Conservation (phyloP, 1,140 invertebrate species). For the Archegozetes longisetosus region DNA sequence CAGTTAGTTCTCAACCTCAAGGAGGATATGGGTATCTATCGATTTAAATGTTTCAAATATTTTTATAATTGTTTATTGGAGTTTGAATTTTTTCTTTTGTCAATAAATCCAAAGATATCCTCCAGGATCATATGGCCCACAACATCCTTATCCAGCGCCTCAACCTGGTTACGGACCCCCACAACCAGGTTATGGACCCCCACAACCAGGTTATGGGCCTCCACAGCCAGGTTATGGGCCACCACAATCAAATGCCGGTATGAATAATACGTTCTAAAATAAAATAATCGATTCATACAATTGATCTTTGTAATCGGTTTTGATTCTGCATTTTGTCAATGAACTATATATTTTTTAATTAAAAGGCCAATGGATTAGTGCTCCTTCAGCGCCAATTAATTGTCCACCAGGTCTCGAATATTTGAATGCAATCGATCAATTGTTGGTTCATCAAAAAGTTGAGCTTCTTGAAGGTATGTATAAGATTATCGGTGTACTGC, state of each 20-base stretch:
- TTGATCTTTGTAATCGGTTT: background rate
- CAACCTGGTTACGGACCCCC: too few relatives aligned
- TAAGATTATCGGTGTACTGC: background rate
- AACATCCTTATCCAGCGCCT: too few relatives aligned
- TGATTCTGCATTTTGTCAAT: background rate
- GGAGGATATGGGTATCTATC: too few relatives aligned
- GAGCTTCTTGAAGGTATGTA: conserved; percentile 23
- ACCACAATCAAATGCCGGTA: background rate
- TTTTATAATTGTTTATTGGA: too few relatives aligned
- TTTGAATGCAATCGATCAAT: conserved; percentile 15
- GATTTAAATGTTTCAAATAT: too few relatives aligned
- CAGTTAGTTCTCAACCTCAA: too few relatives aligned
- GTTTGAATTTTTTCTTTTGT: too few relatives aligned
- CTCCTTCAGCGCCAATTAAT: background rate
- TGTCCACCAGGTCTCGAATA: conserved; percentile 16
- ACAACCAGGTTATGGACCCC: background rate
- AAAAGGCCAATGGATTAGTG: background rate
- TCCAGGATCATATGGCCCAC: too few relatives aligned
- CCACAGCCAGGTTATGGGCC: background rate
- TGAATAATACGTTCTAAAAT: background rate
- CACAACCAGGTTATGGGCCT: background rate
- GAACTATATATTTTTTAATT: background rate
- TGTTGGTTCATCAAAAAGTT: conserved; percentile 18
- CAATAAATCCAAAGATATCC: too few relatives aligned
- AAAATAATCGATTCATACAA: background rate